A percentile compares a stretch with the other conserved stretches of the same genome.
These are phyloP conservation scores for Periophthalmodon schlosseri DNA, from an alignment of 2,113 vertebrate genomes.

Conservation along the genomic window DNA sequence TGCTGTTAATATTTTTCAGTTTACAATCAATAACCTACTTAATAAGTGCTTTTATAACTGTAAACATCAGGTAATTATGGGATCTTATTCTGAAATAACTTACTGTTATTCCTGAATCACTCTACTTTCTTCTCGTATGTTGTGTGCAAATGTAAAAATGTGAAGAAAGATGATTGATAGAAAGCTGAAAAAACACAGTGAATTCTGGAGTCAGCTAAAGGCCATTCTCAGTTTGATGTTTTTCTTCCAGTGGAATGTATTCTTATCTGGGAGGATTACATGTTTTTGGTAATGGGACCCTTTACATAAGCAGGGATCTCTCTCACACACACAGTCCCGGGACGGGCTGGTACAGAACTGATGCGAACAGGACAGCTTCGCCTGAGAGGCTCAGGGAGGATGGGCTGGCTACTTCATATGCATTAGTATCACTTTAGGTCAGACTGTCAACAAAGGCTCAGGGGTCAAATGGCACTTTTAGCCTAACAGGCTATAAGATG, in stretches of 20 bases:
- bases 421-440: neutral
- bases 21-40: too few relatives aligned
- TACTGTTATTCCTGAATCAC: too few relatives aligned
- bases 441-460: neutral
- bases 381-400: neutral
- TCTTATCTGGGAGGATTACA: conserved; percentile 31
- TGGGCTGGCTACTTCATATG: neutral
- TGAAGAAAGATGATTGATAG: neutral
- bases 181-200: neutral
- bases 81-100: too few relatives aligned
- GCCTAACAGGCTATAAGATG: neutral
- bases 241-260: conserved; percentile 24
- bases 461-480: neutral
- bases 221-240: neutral
- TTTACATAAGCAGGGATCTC: conserved; percentile 28
- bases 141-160: neutral
- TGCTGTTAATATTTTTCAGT: neutral
- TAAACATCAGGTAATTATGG: too few relatives aligned
- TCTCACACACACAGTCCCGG: conserved; percentile 16
- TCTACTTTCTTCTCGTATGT: neutral
- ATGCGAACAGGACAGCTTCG: conserved; percentile 15
- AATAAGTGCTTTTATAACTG: too few relatives aligned
- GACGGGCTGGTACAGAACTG: conserved; percentile 45
- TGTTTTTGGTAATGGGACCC: conserved; percentile 25
- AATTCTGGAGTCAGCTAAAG: neutral